Base-by-base conservation (phyloP, 1,140 invertebrate species). In the Drosophila bipectinata region DNA sequence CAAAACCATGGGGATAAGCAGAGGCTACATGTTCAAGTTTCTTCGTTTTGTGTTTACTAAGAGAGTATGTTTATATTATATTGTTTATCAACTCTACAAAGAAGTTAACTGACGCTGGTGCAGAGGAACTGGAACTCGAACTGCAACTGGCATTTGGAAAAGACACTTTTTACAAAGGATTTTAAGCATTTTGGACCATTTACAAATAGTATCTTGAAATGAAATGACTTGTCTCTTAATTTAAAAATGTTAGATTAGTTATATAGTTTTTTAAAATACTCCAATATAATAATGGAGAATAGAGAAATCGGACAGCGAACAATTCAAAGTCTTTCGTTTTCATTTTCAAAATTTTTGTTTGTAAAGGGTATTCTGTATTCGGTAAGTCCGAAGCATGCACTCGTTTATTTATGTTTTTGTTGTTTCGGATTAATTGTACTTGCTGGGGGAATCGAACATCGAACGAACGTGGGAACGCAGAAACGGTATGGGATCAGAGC, bases 91-190 rank as follows among this genome's bases (percentile, higher is more conserved):
- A 87, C 32, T 72, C 64, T 85, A 84, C 79, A 49, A 21, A 74
- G 71, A 64, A 71, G 77, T 58, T 61, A 73, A 26, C 52, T 69
- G 73, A 53, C 78, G 64, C 74, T 49, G 51, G 82, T 87, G 77
- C 78, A 77, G 61, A 78, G 55, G 71, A 64, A 73, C 57, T 39
- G 32, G 51, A 72, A 66, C 58, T 62, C 24, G 12, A 59, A 64
- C 59, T 69, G 59, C 53, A 77, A 76, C 63, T 69, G 77, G 18
- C 48, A 57, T 47, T 79, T 79, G 14, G 41, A 77, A 67, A 24
- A 77, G 77, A 66, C 68, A 56, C 26, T 87, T 85, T 87, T 1
- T 85, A 85, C 82, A 87, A n/a, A 60, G 78, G 82, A 44, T 75
- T 54, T 37, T n/a, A 48, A 39, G 39, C 45, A 56, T 9, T 18